Conservation (phyloP, 1,140 invertebrate genomes). For the Diabrotica undecimpunctata region DNA sequence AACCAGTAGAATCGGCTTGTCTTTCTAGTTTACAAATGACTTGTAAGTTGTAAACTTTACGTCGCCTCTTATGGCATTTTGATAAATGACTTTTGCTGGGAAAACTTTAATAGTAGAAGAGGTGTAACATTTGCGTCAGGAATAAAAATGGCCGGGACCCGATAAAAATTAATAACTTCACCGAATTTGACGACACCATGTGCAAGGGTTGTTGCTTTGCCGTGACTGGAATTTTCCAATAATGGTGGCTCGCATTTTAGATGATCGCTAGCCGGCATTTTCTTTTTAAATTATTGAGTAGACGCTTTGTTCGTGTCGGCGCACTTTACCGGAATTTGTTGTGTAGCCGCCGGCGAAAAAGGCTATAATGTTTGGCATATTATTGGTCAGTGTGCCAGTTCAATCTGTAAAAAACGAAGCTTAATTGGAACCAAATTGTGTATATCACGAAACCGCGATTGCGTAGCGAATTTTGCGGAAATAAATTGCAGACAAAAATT, state of each 20-base stretch:
- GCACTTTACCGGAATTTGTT: too few relatives aligned
- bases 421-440: too few relatives aligned
- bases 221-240: conserved; percentile 3
- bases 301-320: not conserved
- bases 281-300: conserved; percentile 1
- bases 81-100: conserved; percentile 8
- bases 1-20: conserved; percentile 1
- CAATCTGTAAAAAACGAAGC: too few relatives aligned
- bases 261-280: not conserved
- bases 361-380: too few relatives aligned
- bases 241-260: not conserved
- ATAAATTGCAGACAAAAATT: too few relatives aligned
- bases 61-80: conserved; percentile 6
- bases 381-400: too few relatives aligned
- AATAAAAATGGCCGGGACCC: conserved; percentile 10
- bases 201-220: not conserved
- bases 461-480: too few relatives aligned
- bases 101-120: conserved; percentile 11
- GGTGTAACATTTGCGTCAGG: not conserved
- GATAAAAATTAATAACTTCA: conserved; percentile 14
- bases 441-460: too few relatives aligned
- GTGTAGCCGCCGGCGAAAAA: too few relatives aligned
- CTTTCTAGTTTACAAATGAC: conserved; percentile 11
- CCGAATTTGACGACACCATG: conserved; percentile 9
- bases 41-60: conserved; percentile 5